These are phyloP conservation scores for Cassiopea xamachana DNA, from an alignment of 30 jellyfish, hydroid and myxozoan genomes.

Conservation along the genomic window DNA sequence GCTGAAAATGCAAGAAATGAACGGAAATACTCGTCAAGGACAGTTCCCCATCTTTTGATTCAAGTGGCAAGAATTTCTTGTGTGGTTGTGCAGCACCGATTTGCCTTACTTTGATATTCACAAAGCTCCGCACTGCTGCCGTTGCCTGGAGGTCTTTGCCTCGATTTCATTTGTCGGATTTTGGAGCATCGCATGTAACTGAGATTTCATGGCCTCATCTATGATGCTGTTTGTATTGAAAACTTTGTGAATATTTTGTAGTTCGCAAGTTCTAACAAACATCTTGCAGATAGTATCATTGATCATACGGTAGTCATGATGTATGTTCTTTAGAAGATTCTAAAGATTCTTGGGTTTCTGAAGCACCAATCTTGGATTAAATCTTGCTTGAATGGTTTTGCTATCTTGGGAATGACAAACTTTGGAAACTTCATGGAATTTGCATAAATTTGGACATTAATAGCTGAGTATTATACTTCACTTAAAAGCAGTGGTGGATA, in stretches of 20 bases:
- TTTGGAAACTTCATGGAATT: too few species aligned
- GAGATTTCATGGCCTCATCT: too few species aligned
- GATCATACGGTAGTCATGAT: neutral
- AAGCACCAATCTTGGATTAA: neutral
- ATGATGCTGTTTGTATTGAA: neutral
- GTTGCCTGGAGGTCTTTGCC: neutral
- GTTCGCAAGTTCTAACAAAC: neutral
- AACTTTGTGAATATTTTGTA: neutral
- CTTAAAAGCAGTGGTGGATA: too few species aligned
- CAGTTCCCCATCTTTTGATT: conserved; percentile 35
- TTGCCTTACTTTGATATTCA: neutral
- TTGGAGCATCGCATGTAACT: too few species aligned
- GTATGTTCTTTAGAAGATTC: neutral
- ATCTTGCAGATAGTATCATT: neutral
- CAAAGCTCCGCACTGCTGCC: neutral
- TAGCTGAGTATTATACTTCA: too few species aligned
- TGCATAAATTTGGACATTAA: too few species aligned
- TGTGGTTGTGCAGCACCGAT: neutral
- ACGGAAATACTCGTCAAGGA: conserved; percentile 54
- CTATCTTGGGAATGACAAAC: too few species aligned
- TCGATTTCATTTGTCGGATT: too few species aligned
- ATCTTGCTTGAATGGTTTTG: too few species aligned
- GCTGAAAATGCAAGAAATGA: conserved; percentile 48
- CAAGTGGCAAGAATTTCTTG: neutral
- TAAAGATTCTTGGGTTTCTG: neutral